Percentiles rank a stretch among this genome's conserved stretches.
These are phyloP conservation scores for Baccha elongata DNA, from an alignment of 2,888 invertebrate genomes.

Conservation along the genomic window DNA sequence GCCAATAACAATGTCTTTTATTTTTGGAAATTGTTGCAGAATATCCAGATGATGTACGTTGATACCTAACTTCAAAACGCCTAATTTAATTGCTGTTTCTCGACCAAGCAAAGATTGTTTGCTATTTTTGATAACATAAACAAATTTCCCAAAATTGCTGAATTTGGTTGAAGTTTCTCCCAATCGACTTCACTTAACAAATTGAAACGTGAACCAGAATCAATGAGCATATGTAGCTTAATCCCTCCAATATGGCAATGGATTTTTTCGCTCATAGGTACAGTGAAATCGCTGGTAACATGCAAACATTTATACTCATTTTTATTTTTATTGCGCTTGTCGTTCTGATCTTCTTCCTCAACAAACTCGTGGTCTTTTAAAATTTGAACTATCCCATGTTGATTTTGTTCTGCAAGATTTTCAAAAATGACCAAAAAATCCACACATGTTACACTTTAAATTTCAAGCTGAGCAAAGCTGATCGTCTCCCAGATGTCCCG, in stretches of 20 bases:
- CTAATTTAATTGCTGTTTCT: not conserved
- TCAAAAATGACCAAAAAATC: not conserved
- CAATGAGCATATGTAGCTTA: not conserved
- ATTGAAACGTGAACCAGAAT: not conserved
- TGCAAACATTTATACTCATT: too few species aligned
- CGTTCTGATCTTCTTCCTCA: not conserved
- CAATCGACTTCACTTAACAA: not conserved
- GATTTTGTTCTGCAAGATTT: not conserved
- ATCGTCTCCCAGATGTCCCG: not conserved
- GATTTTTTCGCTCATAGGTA: too few species aligned
- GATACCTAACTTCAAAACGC: not conserved
- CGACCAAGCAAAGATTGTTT: not conserved
- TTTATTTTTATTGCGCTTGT: too few species aligned
- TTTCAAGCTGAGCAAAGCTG: not conserved
- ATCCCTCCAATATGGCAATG: not conserved
- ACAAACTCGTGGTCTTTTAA: not conserved
- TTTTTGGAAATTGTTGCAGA: not conserved
- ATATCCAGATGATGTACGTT: not conserved
- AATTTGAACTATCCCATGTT: not conserved
- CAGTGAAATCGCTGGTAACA: conserved; percentile 5
- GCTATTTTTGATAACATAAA: too few species aligned
- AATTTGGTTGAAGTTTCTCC: not conserved
- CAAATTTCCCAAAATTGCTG: too few species aligned
- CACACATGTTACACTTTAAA: too few species aligned
- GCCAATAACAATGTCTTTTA: not conserved